phyloP scores from a whole-genome alignment of 1,140 invertebrate genomes.

The Thaumetopoea pityocampa region DNA sequence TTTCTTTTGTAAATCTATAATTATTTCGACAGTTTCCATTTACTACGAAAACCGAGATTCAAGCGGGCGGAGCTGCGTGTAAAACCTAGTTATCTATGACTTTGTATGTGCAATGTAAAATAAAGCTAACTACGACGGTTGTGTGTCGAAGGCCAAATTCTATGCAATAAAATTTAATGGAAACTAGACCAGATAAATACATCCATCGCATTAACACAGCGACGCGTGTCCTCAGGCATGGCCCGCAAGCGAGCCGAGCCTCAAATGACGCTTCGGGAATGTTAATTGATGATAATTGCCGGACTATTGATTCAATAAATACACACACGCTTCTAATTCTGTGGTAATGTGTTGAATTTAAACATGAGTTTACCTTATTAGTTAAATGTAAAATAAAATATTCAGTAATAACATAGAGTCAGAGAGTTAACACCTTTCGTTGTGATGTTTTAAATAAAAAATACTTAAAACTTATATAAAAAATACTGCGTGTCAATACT shows the following conservation, averaged over 20 bases:
- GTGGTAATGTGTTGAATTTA: background rate
- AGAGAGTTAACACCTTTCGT: too few species aligned
- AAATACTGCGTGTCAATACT: too few species aligned
- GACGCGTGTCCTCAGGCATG: slow-evolving; percentile 37
- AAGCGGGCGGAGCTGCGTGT: too few species aligned
- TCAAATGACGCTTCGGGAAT: slow-evolving; percentile 21
- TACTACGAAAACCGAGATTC: too few species aligned
- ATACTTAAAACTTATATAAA: too few species aligned
- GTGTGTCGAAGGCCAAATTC: slow-evolving; percentile 49
- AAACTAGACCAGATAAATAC: slow-evolving; percentile 58
- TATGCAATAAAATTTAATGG: slow-evolving; percentile 58
- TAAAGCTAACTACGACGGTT: slow-evolving; percentile 15
- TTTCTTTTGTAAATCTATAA: too few species aligned
- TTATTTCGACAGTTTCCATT: too few species aligned
- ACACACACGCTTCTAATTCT: slow-evolving; percentile 4
- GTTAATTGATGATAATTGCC: slow-evolving; percentile 22
- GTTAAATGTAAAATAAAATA: too few species aligned
- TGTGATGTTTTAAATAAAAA: too few species aligned
- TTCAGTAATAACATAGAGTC: too few species aligned
- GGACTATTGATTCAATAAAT: slow-evolving; percentile 7
- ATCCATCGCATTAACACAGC: slow-evolving; percentile 38
- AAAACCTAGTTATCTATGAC: too few species aligned
- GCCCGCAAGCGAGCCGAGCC: slow-evolving; percentile 23
- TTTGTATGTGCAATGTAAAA: slow-evolving; percentile 16
- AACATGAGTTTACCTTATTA: too few species aligned